Evolutionary conservation across 2,888 invertebrate genomes (phyloP), one percentile per base, ranked within the genome.

Genomic region (Hymenopus coronatus): DNA sequence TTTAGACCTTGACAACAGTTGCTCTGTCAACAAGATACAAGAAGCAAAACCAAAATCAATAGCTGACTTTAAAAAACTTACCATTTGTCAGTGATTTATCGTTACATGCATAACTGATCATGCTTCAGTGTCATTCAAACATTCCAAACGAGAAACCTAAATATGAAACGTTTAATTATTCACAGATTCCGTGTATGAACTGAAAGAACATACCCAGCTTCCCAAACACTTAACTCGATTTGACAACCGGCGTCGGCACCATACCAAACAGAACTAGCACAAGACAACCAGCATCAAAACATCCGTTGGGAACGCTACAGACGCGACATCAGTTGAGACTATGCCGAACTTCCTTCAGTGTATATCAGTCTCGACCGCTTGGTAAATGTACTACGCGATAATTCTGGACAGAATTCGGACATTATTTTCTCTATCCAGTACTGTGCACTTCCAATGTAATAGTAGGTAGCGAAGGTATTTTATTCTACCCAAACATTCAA

Each of bases 1-100:
- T 70, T 70, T 70, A 70, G 54, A 70, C 25, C 40, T 82, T 70
- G 27, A 87, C 33, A 33, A 86, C 86, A 86, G 81, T 54, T 86
- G 85, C 82, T 82, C 87, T 87, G 87, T 87, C 82, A 87, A 87
- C 87, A 87, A 28, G 54, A 70, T 70, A 70, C 54, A 28, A 84
- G 28, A 83, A 40, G 84, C 88, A 88, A 89, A 88, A 84, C 84
- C 28, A 84, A 89, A 84, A 87, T 87, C 89, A 84, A 88, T 89
- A 88, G 82, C 46, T 33, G 84, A 88, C 88, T 88, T 87, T 70
- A 20, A 70, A 70, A 15, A 70, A 70, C 54, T 70, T 70, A 70
- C 54, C 54, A 70, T 70, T 70, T 70, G 54, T 6, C 54, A 70
- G 54, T 70, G 54, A 70, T 70, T 70, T 70, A 70, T 70, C 54